Evolutionary conservation across 2,888 invertebrate genomes (phyloP).

Genomic region (Drosophila borealis): DNA sequence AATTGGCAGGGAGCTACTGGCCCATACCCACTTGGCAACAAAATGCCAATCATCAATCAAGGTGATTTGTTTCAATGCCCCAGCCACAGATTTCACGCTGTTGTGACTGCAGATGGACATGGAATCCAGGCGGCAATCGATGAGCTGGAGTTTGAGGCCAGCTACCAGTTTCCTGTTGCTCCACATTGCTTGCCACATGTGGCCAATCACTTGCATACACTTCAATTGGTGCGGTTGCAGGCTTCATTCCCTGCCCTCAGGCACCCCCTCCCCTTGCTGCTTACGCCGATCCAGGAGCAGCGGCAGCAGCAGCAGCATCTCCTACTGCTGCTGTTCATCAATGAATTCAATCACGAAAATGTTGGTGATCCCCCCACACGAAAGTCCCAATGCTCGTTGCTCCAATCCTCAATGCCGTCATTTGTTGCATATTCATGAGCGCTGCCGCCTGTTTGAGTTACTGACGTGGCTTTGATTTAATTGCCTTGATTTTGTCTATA

Average conservation of each 20-base stretch:
- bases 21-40: conserved; percentile 59
- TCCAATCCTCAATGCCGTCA: conserved; percentile 37
- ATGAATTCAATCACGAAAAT: conserved; percentile 78
- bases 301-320: background rate
- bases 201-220: conserved; percentile 76
- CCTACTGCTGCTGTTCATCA: conserved; percentile 66
- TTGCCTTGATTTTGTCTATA: conserved; percentile 73
- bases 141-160: conserved; percentile 7
- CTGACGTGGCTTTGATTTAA: conserved; percentile 74
- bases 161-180: conserved; percentile 41
- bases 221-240: conserved; percentile 52
- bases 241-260: background rate
- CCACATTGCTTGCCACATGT: conserved; percentile 68
- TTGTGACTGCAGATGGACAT: conserved; percentile 61
- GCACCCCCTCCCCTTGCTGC: background rate
- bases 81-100: conserved; percentile 73
- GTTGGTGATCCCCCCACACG: conserved; percentile 40
- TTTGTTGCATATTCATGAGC: conserved; percentile 71
- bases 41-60: conserved; percentile 84
- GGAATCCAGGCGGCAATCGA: conserved; percentile 15
- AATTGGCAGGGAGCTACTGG: conserved; percentile 13
- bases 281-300: background rate
- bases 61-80: conserved; percentile 83
- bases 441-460: conserved; percentile 64
- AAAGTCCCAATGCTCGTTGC: conserved; percentile 21